These are phyloP conservation scores for Fregetta grallaria DNA, from an alignment of 2,113 vertebrate species.

Conservation along the genomic window DNA sequence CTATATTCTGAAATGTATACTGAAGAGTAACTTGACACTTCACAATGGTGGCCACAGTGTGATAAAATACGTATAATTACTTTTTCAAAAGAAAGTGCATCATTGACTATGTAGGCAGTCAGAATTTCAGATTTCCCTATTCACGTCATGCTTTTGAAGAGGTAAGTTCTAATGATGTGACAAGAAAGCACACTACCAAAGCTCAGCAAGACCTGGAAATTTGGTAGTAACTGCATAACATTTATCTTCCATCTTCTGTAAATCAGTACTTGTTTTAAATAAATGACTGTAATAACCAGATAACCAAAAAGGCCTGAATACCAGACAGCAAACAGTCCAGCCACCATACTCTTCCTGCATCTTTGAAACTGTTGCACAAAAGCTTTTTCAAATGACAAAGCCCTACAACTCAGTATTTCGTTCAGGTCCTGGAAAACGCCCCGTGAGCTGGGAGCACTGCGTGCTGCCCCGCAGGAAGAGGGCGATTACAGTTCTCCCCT, in stretches of 20 bases:
- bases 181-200: not conserved
- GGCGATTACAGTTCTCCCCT: accelerated
- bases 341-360: not conserved
- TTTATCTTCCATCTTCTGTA: not conserved
- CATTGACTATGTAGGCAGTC: not conserved
- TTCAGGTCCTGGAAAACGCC: not conserved
- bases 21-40: not conserved
- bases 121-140: not conserved
- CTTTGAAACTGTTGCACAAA: not conserved
- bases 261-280: not conserved
- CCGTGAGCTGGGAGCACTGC: not conserved
- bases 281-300: not conserved
- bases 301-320: not conserved
- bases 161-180: not conserved
- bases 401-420: not conserved
- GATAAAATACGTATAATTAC: not conserved
- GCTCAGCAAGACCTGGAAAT: not conserved
- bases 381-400: not conserved
- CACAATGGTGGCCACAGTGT: not conserved
- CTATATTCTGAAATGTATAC: not conserved
- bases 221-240: not conserved
- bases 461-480: not conserved
- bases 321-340: not conserved
- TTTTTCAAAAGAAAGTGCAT: not conserved
- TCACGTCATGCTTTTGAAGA: not conserved